These are phyloP conservation scores for Sussaba pulchella DNA, from an alignment of 2,888 invertebrate genomes.

Conservation along the genomic window DNA sequence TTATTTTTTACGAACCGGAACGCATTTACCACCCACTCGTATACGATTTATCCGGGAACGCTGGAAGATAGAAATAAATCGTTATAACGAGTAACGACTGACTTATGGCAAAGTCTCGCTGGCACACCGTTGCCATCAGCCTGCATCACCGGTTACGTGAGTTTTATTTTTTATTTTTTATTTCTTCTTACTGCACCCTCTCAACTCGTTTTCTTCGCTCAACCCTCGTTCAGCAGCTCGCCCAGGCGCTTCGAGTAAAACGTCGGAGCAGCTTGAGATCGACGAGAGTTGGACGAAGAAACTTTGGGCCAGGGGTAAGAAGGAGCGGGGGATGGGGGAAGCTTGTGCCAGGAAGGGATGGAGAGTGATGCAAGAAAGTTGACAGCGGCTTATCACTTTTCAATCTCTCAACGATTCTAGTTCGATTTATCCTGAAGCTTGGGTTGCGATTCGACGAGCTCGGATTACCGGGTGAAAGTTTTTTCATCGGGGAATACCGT, in stretches of 20 bases:
- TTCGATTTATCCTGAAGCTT: constrained; percentile 57
- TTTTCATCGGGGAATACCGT: constrained; percentile 23
- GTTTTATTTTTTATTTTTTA: constrained; percentile 8
- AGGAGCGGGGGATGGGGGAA: constrained; percentile 11
- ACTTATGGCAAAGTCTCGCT: constrained; percentile 46
- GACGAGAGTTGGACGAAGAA: constrained; percentile 44
- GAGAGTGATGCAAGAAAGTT: constrained; percentile 59
- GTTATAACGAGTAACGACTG: constrained; percentile 56
- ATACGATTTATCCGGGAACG: constrained; percentile 51
- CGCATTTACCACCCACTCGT: constrained; percentile 46
- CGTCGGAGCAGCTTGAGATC: constrained; percentile 50
- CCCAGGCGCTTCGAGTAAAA: constrained; percentile 33
- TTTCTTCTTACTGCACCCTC: background rate
- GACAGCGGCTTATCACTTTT: constrained; percentile 63
- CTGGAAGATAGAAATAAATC: constrained; percentile 62
- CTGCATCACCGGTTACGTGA: constrained; percentile 26
- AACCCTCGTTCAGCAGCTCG: constrained; percentile 30
- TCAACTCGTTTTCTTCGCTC: constrained; percentile 17
- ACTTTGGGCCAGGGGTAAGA: constrained; percentile 38
- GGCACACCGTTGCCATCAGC: constrained; percentile 9
- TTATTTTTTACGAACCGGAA: constrained; percentile 5
- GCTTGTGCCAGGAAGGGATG: background rate
- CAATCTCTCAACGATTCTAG: constrained; percentile 61
- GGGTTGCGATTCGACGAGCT: background rate
- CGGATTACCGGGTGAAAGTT: constrained; percentile 1